A percentile compares a stretch with the other conserved stretches of the same genome.
Conservation (phyloP, 2,113 vertebrate species). For the Poicephalus gulielmi region DNA sequence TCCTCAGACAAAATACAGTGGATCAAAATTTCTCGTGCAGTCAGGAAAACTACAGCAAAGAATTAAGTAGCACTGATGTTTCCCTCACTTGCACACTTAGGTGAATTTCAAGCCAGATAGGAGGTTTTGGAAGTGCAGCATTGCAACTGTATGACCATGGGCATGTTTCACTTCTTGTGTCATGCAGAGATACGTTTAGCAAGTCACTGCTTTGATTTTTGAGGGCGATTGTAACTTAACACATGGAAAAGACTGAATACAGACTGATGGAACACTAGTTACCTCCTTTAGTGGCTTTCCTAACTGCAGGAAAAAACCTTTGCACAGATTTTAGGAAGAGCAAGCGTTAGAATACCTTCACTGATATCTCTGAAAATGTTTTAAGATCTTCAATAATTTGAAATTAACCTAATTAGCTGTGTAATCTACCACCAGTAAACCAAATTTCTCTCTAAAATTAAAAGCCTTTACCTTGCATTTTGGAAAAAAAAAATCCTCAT, state of each 20-base stretch:
- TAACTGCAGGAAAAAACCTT: constrained; percentile 1
- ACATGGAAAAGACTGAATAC: neutral
- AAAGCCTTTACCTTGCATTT: neutral
- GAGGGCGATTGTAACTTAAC: neutral
- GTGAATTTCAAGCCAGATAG: neutral
- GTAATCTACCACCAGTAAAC: neutral
- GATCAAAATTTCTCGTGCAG: constrained; percentile 9
- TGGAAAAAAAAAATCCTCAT: neutral
- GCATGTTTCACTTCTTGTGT: neutral
- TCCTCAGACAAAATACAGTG: neutral
- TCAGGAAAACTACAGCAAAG: neutral
- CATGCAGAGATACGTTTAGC: neutral
- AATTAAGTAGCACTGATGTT: neutral
- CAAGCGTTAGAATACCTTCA: constrained; percentile 40
- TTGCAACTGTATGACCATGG: neutral
- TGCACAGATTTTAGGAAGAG: neutral
- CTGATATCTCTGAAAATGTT: constrained; percentile 5
- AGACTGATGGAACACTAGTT: neutral
- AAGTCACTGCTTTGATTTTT: neutral
- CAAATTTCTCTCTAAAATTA: neutral
- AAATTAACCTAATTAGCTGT: neutral
- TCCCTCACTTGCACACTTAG: neutral
- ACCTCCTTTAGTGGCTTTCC: neutral
- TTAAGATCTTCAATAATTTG: neutral
- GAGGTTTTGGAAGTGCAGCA: neutral